Evolutionary conservation across 2,113 vertebrate genomes (phyloP).

Genomic region (Stomatorhinus ivindoensis): DNA sequence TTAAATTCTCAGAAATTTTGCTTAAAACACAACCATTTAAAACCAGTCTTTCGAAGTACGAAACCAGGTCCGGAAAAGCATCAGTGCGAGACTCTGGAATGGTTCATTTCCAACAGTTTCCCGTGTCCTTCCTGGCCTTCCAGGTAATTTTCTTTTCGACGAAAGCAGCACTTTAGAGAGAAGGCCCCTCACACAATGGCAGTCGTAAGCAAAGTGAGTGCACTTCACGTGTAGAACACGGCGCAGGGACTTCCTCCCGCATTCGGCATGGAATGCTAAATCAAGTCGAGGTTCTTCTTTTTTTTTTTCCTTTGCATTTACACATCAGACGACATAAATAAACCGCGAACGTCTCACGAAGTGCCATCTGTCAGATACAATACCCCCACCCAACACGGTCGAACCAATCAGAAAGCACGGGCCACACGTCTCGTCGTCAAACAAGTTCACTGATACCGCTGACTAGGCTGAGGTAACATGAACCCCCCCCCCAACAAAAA

Average conservation of each 20-base stretch:
- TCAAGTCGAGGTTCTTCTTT: background rate
- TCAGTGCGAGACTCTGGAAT: background rate
- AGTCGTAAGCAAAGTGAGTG: background rate
- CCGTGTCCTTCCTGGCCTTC: background rate
- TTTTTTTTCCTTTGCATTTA: constrained; percentile 23
- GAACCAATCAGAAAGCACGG: background rate
- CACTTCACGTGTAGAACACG: background rate
- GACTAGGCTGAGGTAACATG: background rate
- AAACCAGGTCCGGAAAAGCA: background rate
- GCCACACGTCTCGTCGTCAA: background rate
- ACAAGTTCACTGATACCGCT: background rate
- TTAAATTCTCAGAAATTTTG: background rate
- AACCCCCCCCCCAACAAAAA: background rate
- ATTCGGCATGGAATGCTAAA: background rate
- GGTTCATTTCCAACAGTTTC: background rate
- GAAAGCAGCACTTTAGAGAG: background rate
- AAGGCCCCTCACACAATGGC: background rate
- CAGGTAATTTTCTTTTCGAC: background rate
- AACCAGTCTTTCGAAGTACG: background rate
- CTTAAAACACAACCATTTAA: background rate
- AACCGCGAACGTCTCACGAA: constrained; percentile 41
- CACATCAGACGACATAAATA: constrained; percentile 36
- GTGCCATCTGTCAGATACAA: constrained; percentile 34
- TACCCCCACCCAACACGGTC: background rate
- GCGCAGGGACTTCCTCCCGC: background rate